Base-by-base conservation (phyloP, 2,888 invertebrate genomes). In the Anthophora plumipes region DNA sequence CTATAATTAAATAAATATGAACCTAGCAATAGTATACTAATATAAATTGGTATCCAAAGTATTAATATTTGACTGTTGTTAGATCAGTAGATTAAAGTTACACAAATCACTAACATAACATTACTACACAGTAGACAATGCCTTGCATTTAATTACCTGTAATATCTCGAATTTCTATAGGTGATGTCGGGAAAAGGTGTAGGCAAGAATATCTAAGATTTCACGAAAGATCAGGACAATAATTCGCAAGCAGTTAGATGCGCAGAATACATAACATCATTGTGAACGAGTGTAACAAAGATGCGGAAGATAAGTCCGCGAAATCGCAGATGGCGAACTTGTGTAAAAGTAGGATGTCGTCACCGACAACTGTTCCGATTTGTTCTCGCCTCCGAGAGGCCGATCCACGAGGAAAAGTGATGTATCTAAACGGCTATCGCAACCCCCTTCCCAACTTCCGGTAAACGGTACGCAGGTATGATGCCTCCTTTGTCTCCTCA, bases 401-500 rank as follows among this genome's bases (percentile, higher is more conserved):
- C 74, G 83, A 83, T 81, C 72, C 83, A 67, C 77, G 81, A 83
- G 88, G 89, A 90, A 90, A 91, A 90, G 89, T 89, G 88, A 91
- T 88, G 89, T 89, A 90, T 88, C 87, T 88, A 80, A 89, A 88
- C 87, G 87, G 87, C 85, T 88, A 91, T 89, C 90, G 89, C 89
- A 88, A 86, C 80, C 76, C 77, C 78, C 81, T 81, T 79, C 77
- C 50, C 61, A 82, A 84, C 91, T 92, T 92, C 92, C 92, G 91
- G 91, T 88, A 90, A 92, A 92, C 92, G 92, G 92, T 92, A 89
- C 87, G 85, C 85, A 75, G 83, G 86, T 89, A 85, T 85, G 85
- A 86, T 85, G 85, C 81, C 75, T 78, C 87, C 90, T 90, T 91
- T 92, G 91, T 91, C 89, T 90, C 85, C 83, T 77, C 61, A 50